A percentile compares a stretch with the other conserved stretches of the same genome.
phyloP scores from a whole-genome alignment of 2,113 vertebrate genomes.

The Asarcornis scutulata region DNA sequence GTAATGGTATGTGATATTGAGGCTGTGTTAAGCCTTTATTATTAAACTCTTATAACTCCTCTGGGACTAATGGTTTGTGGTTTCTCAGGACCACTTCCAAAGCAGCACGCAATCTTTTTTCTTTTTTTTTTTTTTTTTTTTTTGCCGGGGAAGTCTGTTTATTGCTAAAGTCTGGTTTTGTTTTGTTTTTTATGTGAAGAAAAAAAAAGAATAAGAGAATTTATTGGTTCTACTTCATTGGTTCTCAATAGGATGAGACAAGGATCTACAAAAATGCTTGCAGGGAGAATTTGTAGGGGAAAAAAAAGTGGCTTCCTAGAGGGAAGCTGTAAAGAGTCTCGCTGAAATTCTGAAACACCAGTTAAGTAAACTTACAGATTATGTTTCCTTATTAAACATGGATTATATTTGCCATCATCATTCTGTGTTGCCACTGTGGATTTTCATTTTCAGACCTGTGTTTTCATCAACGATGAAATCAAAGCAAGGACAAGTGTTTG shows the following conservation, averaged over 20 bases:
- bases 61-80: conserved; percentile 58
- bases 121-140: not conserved
- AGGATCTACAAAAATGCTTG: not conserved
- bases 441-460: not conserved
- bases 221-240: not conserved
- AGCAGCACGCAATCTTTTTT: not conserved
- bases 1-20: conserved; percentile 22
- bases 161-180: not conserved
- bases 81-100: conserved; percentile 67
- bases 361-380: not conserved
- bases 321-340: not conserved
- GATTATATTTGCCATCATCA: not conserved
- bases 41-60: conserved; percentile 62
- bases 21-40: conserved; percentile 58
- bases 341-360: not conserved
- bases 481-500: not conserved
- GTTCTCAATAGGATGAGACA: not conserved
- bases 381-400: not conserved
- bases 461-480: not conserved
- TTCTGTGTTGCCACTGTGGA: not conserved
- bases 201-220: not conserved
- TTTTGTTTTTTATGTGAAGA: not conserved
- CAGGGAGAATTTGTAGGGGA: not conserved
- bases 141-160: not conserved
- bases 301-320: not conserved